phyloP scores from a whole-genome alignment of 35 echinoderm and acorn worm species.

The Heliocidaris erythrogramma region DNA sequence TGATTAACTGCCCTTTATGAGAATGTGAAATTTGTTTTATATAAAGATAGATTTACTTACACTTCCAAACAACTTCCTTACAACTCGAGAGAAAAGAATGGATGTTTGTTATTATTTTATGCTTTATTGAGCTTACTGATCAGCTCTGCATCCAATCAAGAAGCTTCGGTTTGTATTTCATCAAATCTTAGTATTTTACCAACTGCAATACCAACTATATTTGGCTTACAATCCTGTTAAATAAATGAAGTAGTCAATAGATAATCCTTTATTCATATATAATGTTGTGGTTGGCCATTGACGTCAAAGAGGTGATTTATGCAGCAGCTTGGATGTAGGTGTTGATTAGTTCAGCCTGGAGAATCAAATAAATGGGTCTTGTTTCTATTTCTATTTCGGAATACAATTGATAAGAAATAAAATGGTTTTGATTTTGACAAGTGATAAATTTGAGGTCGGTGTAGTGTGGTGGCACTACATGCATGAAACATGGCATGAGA shows the following conservation, averaged over 20 bases:
- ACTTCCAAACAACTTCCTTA: no score
- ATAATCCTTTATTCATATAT: neutral
- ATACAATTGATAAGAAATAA: neutral
- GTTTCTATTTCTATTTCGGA: neutral
- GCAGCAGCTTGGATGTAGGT: neutral
- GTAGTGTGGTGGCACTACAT: neutral
- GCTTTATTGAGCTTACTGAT: no score
- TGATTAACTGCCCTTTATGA: no score
- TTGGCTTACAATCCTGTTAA: neutral
- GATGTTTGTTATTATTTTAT: no score
- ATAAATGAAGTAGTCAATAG: neutral
- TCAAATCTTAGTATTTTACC: neutral
- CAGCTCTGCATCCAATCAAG: neutral
- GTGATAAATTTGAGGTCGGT: neutral
- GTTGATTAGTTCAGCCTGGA: neutral
- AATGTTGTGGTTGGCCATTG: neutral
- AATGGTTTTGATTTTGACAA: neutral
- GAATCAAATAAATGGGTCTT: neutral
- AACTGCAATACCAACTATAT: neutral
- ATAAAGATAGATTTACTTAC: no score
- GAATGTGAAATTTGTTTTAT: no score
- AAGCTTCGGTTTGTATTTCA: neutral
- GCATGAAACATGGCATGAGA: neutral
- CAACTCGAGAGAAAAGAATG: neutral
- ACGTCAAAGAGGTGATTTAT: neutral